Evolutionary conservation across 1,140 invertebrate species (phyloP).

Genomic region (Ruditapes philippinarum): DNA sequence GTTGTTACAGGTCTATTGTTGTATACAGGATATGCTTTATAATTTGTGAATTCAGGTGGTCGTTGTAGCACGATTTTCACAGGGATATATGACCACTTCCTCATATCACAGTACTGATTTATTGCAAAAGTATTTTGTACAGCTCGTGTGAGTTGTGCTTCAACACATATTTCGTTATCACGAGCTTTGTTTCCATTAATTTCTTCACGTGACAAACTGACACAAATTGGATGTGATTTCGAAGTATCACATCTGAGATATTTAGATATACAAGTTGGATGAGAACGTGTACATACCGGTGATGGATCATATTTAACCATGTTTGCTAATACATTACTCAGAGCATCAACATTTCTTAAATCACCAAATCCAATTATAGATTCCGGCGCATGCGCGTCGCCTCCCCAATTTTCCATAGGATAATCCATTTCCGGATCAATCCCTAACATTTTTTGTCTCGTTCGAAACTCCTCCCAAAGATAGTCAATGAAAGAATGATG

Average conservation of each 20-base stretch:
- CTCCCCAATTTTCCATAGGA: slow-evolving; percentile 36
- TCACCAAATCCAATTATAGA: slow-evolving; percentile 14
- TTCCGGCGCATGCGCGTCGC: slow-evolving; percentile 45
- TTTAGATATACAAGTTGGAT: slow-evolving; percentile 52
- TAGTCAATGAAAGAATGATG: slow-evolving; percentile 86
- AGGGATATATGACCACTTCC: slow-evolving; percentile 62
- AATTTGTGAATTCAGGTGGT: slow-evolving; percentile 63
- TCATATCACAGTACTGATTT: slow-evolving; percentile 62
- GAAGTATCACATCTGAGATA: slow-evolving; percentile 43
- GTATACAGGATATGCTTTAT: slow-evolving; percentile 60
- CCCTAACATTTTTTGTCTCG: slow-evolving; percentile 74
- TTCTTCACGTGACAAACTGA: slow-evolving; percentile 54
- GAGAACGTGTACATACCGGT: slow-evolving; percentile 53
- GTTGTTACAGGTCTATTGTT: slow-evolving; percentile 57
- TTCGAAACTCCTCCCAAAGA: slow-evolving; percentile 85
- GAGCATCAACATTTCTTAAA: slow-evolving; percentile 60
- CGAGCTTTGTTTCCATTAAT: not conserved
- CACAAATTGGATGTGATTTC: slow-evolving; percentile 40
- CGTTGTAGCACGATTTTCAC: slow-evolving; percentile 62
- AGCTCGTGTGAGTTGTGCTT: slow-evolving; percentile 44
- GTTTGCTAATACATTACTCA: slow-evolving; percentile 58
- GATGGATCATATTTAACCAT: slow-evolving; percentile 64
- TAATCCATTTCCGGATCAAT: slow-evolving; percentile 65
- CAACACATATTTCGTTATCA: slow-evolving; percentile 33
- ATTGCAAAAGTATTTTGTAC: slow-evolving; percentile 65